Conservation (phyloP, 2,797 vertebrate species). For the Hypotaenidia okinawae region DNA sequence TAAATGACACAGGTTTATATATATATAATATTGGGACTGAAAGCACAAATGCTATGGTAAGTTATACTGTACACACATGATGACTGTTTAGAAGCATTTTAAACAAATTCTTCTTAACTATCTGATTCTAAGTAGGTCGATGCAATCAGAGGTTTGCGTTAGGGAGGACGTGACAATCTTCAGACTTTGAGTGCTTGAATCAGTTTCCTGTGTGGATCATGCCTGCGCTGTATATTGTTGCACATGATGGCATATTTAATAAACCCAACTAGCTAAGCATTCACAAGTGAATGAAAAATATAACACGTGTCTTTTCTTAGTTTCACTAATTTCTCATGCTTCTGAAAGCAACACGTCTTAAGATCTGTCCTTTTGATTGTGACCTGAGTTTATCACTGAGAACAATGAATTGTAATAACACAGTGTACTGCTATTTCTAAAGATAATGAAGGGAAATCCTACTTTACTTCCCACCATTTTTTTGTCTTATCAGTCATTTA, state of each 20-base stretch:
- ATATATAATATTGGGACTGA: constrained; percentile 60
- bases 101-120: constrained; percentile 19
- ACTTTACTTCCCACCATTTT: not conserved
- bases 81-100: constrained; percentile 59
- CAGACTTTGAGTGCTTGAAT: constrained; percentile 54
- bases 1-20: constrained; percentile 58
- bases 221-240: constrained; percentile 54
- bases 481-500: not conserved
- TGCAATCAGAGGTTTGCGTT: constrained; percentile 37
- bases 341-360: constrained; percentile 13
- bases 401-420: not conserved
- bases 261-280: constrained; percentile 39
- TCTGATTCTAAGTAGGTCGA: constrained; percentile 26
- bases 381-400: constrained; percentile 25
- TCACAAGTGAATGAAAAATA: not conserved
- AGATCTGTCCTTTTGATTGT: constrained; percentile 22
- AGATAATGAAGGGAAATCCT: constrained; percentile 17
- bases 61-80: constrained; percentile 61
- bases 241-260: constrained; percentile 52
- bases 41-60: constrained; percentile 58
- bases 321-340: constrained; percentile 44
- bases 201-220: not conserved
- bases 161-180: constrained; percentile 43
- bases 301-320: not conserved
- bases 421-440: constrained; percentile 15